phyloP scores from a whole-genome alignment of 2,888 invertebrate genomes.

The Orthonychiurus folsomi region DNA sequence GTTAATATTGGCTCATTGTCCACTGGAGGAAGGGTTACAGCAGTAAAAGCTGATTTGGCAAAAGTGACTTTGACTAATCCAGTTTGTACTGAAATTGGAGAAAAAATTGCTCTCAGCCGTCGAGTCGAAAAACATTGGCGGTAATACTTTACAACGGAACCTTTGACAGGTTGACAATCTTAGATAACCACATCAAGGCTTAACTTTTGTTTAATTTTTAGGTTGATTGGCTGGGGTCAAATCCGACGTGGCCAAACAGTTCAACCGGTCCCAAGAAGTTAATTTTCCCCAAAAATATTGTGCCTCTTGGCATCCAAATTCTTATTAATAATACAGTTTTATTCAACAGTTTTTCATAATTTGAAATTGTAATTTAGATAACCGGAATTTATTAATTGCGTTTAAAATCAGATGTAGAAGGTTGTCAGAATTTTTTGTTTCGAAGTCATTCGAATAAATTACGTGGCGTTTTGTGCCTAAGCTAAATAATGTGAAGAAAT shows the following conservation, averaged over 20 bases:
- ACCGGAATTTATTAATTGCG: no score
- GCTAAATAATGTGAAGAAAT: no score
- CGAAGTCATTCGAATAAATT: no score
- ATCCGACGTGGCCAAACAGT: constrained; percentile 96
- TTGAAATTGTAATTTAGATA: no score
- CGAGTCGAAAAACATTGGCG: constrained; percentile 99
- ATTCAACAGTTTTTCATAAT: no score
- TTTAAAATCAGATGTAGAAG: no score
- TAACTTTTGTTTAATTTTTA: constrained; percentile 46
- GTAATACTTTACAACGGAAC: constrained; percentile 49
- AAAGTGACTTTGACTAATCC: constrained; percentile 95
- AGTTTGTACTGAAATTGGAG: constrained; percentile 96
- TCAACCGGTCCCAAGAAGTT: constrained; percentile 56
- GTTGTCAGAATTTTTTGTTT: no score
- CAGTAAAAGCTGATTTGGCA: constrained; percentile 91
- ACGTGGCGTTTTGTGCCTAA: no score
- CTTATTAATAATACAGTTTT: no score
- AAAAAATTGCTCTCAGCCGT: constrained; percentile 97
- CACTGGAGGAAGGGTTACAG: constrained; percentile 90
- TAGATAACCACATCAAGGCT: neutral
- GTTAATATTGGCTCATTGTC: constrained; percentile 98
- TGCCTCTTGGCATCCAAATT: no score
- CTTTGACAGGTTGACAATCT: neutral
- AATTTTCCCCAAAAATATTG: no score
- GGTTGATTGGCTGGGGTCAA: constrained; percentile 98